Evolutionary conservation across 2,888 invertebrate species (phyloP), one percentile per base, ranked within the genome.

Genomic region (Xestia sexstrigata): DNA sequence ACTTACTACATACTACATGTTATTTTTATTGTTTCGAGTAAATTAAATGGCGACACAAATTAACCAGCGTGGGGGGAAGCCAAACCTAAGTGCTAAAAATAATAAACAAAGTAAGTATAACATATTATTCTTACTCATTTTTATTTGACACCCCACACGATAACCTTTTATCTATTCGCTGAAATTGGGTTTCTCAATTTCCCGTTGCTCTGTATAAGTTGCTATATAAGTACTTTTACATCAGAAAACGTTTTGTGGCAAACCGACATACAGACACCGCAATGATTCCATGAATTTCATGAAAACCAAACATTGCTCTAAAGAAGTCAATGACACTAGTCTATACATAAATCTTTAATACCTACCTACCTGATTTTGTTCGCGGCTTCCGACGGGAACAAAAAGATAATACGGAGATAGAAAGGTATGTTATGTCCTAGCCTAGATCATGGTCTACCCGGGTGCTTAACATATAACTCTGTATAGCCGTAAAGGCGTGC

Each of bases 121-220:
- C 13, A n/a, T 81, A 20, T 73, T 60, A 74, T 74, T 63, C 35
- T 68, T 39, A 60, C n/a, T 47, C 62, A 7, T 20, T 68, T 81
- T 68, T 60, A 63, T 81, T 68, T 63, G n/a, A 68, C 66, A 68
- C 62, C 30, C 75, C 55, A 68, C 82, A 75, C 39, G 39, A 68
- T 74, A 47, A 58, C 52, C 80, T 42, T 73, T 79, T 47, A 4
- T 55, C 2, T 3, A 47, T 72, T 80, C 6, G 3, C 1, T 2
- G 39, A 73, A 73, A 65, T 49, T 52, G 35, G 1, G 9, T 78
- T 62, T 62, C 17, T 81, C 55, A 49, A 74, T 74, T 81, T 66
- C 13, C 0, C 47, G 15, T 65, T 80, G 72, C 62, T 35, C 30
- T 35, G 62, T 62, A 20, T 60, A 60, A 30, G 60, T 60, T 35